Evolutionary conservation across 2,113 vertebrate genomes (phyloP).

Genomic region (Gambusia affinis): DNA sequence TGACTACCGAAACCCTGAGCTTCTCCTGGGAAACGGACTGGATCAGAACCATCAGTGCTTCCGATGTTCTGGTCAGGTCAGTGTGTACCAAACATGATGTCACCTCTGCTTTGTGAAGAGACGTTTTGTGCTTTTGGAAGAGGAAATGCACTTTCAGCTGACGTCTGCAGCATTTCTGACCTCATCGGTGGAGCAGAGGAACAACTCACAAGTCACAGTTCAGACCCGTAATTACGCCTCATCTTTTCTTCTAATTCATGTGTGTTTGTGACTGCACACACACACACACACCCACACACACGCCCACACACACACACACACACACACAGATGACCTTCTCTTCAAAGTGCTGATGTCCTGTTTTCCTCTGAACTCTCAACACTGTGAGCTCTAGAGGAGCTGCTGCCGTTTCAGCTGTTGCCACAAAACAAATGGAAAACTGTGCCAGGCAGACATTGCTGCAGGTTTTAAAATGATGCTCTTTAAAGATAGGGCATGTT

Average conservation of each 20-base stretch:
- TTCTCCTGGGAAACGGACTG: not conserved
- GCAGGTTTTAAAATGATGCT: conserved; percentile 5
- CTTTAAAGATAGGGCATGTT: conserved; percentile 2
- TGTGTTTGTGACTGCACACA: not conserved
- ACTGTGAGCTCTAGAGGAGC: conserved; percentile 42
- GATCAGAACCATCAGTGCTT: not conserved
- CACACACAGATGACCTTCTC: conserved; percentile 58
- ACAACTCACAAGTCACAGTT: conserved; percentile 10
- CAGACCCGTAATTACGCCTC: not conserved
- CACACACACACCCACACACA: conserved; percentile 3
- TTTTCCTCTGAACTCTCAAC: conserved; percentile 45
- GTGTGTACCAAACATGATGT: not conserved
- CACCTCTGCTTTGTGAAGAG: not conserved
- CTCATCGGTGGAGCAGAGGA: not conserved
- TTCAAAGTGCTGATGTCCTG: conserved; percentile 61
- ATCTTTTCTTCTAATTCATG: not conserved
- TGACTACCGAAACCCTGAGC: not conserved
- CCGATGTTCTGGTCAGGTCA: not conserved
- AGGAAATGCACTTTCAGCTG: not conserved
- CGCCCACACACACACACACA: not conserved
- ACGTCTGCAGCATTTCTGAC: conserved; percentile 6
- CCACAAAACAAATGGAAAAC: conserved; percentile 65
- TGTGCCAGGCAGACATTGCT: conserved; percentile 13
- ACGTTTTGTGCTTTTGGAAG: not conserved
- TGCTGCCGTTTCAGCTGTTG: conserved; percentile 47